These are phyloP conservation scores for Bovichtus diacanthus DNA, from an alignment of 2,797 vertebrate genomes.

Conservation along the genomic window DNA sequence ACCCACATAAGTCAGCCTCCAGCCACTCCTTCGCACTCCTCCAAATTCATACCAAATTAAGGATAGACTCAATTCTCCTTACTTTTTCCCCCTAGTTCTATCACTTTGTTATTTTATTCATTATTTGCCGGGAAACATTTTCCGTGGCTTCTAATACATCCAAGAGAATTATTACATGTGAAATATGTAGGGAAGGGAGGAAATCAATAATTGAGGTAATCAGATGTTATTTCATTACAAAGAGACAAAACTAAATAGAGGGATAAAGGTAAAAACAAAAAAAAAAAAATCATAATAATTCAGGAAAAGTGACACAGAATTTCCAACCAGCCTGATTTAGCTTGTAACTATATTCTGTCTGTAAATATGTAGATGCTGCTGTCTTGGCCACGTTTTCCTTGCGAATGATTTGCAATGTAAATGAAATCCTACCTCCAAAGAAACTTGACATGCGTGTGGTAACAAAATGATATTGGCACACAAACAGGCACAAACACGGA, in stretches of 20 bases:
- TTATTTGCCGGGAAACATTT: constrained; percentile 34
- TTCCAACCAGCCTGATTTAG: constrained; percentile 20
- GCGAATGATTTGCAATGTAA: constrained; percentile 16
- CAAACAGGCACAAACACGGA: not conserved
- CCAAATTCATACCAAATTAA: constrained; percentile 50
- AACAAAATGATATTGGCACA: not conserved
- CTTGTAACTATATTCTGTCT: not conserved
- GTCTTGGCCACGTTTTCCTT: not conserved
- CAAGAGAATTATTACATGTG: constrained; percentile 51
- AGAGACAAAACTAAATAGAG: not conserved
- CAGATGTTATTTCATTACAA: constrained; percentile 52
- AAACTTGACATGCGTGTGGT: not conserved
- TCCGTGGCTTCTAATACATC: constrained; percentile 40
- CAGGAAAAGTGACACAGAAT: not conserved
- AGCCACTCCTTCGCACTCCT: constrained; percentile 34
- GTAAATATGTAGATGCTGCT: not conserved
- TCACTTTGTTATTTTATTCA: constrained; percentile 69
- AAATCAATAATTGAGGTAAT: constrained; percentile 65
- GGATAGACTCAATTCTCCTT: constrained; percentile 31
- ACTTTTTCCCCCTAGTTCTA: constrained; percentile 33
- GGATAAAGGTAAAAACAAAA: not conserved
- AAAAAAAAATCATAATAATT: not conserved
- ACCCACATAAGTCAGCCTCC: constrained; percentile 43
- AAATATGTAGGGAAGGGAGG: constrained; percentile 38
- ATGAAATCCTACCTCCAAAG: not conserved